phyloP scores from a whole-genome alignment of 1,140 invertebrate species.

The Tetragonula clypearis region DNA sequence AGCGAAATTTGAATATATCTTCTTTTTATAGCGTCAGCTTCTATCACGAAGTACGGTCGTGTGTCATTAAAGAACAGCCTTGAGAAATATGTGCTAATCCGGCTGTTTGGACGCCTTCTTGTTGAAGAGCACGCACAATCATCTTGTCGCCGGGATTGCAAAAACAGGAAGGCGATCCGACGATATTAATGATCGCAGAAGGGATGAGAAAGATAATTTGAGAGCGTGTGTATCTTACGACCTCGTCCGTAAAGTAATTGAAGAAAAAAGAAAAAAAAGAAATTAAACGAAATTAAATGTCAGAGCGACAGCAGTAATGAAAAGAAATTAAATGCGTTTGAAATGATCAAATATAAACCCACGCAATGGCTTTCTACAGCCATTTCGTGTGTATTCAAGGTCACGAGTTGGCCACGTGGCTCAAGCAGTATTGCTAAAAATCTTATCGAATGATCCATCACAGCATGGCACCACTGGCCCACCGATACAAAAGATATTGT shows the following conservation, averaged over 20 bases:
- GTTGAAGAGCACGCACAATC: not conserved
- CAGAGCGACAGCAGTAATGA: not conserved
- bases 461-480: not conserved
- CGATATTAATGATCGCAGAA: no score
- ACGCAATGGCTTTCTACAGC: not conserved
- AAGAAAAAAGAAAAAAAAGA: not conserved
- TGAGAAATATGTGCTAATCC: constrained; percentile 29
- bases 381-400: not conserved
- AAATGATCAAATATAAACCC: no score
- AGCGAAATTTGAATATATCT: constrained; percentile 55
- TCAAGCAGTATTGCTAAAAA: not conserved
- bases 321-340: no score
- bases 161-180: not conserved
- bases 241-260: no score
- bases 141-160: not conserved
- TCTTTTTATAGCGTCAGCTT: constrained; percentile 36
- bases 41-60: not conserved
- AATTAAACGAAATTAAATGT: not conserved
- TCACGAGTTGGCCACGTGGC: constrained; percentile 38
- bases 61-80: constrained; percentile 22
- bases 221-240: no score
- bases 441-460: constrained; percentile 7
- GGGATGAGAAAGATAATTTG: not conserved
- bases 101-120: not conserved
- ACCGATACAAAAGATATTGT: not conserved